Percentiles rank a stretch among this genome's conserved stretches.
These are phyloP conservation scores for Heliconius ismenius DNA, from an alignment of 2,888 invertebrate genomes.

Conservation along the genomic window DNA sequence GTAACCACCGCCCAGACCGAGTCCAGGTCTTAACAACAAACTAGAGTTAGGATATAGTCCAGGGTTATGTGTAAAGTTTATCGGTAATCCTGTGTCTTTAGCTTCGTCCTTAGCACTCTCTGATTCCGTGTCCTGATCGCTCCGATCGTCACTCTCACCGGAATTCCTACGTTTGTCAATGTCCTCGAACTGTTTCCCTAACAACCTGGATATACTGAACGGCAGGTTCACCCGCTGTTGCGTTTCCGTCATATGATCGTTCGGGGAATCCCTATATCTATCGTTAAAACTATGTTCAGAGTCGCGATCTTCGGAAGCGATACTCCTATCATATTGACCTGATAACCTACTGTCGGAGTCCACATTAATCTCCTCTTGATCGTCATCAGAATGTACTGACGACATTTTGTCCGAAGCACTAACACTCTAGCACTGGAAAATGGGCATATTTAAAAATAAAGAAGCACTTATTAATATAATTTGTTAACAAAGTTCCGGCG, in stretches of 20 bases:
- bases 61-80: constrained; percentile 72
- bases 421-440: constrained; percentile 55
- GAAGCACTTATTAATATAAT: constrained; percentile 44
- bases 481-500: constrained; percentile 54
- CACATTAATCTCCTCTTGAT: constrained; percentile 86
- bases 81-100: constrained; percentile 67
- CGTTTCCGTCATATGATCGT: constrained; percentile 76
- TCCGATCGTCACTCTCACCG: constrained; percentile 76
- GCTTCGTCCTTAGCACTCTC: constrained; percentile 76
- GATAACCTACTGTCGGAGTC: constrained; percentile 84
- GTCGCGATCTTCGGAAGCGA: constrained; percentile 80
- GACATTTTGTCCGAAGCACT: constrained; percentile 70
- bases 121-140: constrained; percentile 78
- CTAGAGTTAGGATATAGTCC: constrained; percentile 72
- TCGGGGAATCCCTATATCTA: constrained; percentile 75
- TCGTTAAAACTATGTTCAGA: constrained; percentile 81
- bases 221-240: constrained; percentile 84
- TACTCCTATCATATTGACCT: constrained; percentile 74
- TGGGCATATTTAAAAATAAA: constrained; percentile 46
- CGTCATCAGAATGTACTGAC: constrained; percentile 82
- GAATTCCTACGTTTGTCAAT: constrained; percentile 79
- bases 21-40: constrained; percentile 69
- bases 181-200: constrained; percentile 88
- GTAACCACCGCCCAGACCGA: constrained; percentile 78
- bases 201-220: constrained; percentile 90